A percentile compares a stretch with the other conserved stretches of the same genome.
These are phyloP conservation scores for Gallinago nigripennis DNA, from an alignment of 2,797 vertebrate species.

Conservation along the genomic window DNA sequence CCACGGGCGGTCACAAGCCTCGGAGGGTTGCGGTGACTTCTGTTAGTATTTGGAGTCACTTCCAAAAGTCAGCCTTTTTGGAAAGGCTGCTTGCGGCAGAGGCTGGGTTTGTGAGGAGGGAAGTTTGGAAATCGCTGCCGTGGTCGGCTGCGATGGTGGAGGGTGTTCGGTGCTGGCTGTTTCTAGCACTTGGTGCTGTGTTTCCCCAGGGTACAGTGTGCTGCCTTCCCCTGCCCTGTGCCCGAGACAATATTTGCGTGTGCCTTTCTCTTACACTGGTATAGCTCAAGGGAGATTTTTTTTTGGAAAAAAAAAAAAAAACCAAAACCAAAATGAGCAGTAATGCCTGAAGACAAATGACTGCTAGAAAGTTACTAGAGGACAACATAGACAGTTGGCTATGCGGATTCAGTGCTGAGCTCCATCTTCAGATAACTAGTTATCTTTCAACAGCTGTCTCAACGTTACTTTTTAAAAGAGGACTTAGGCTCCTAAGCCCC, in stretches of 20 bases:
- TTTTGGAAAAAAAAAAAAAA: too few species aligned
- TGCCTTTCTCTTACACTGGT: not conserved
- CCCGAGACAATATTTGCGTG: rapidly evolving
- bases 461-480: not conserved
- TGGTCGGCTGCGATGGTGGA: not conserved
- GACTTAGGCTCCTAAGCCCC: not conserved
- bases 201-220: not conserved
- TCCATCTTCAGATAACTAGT: not conserved
- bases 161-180: not conserved
- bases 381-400: not conserved
- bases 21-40: not conserved
- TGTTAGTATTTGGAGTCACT: not conserved
- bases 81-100: not conserved
- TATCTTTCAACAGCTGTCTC: not conserved
- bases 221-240: not conserved
- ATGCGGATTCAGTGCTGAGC: not conserved
- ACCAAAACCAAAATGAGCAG: not conserved
- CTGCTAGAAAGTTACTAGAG: not conserved
- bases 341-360: not conserved
- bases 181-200: rapidly evolving
- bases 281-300: not conserved
- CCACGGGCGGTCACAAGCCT: not conserved
- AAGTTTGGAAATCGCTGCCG: not conserved
- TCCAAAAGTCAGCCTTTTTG: not conserved
- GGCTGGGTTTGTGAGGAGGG: not conserved